These are phyloP conservation scores for Gadopsis bispinosus DNA, from an alignment of 2,797 vertebrate species.

Conservation along the genomic window DNA sequence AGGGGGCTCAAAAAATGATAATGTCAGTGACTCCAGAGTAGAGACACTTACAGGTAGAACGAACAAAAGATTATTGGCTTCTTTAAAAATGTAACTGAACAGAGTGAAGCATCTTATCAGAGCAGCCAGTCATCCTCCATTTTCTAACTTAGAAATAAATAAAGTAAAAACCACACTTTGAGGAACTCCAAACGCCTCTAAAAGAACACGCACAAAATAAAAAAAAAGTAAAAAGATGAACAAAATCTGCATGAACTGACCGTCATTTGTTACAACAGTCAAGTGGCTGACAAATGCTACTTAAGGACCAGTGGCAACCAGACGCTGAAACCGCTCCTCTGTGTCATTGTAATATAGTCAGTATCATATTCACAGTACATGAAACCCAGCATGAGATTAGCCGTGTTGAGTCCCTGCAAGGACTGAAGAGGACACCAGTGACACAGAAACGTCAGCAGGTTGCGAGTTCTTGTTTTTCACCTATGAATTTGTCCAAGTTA, in stretches of 20 bases:
- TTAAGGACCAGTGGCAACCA: slow-evolving; percentile 2
- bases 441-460: slow-evolving; percentile 42
- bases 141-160: not conserved
- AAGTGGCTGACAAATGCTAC: not conserved
- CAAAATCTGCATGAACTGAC: not conserved
- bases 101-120: not conserved
- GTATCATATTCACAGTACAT: slow-evolving; percentile 55
- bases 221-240: not conserved
- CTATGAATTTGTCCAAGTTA: slow-evolving; percentile 7
- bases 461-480: slow-evolving; percentile 11
- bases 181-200: not conserved
- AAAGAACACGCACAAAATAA: not conserved
- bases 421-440: slow-evolving; percentile 50
- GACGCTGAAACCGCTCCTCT: slow-evolving; percentile 24
- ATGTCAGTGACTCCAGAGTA: slow-evolving; percentile 1
- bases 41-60: not conserved
- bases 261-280: not conserved
- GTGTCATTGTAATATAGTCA: slow-evolving; percentile 37
- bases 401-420: not conserved
- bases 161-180: not conserved
- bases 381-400: slow-evolving; percentile 45
- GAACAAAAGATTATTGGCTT: not conserved
- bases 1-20: not conserved
- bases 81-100: not conserved
- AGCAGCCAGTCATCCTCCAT: not conserved